Conservation (phyloP, 2,797 vertebrate species). For the Aselliscus stoliczkanus region DNA sequence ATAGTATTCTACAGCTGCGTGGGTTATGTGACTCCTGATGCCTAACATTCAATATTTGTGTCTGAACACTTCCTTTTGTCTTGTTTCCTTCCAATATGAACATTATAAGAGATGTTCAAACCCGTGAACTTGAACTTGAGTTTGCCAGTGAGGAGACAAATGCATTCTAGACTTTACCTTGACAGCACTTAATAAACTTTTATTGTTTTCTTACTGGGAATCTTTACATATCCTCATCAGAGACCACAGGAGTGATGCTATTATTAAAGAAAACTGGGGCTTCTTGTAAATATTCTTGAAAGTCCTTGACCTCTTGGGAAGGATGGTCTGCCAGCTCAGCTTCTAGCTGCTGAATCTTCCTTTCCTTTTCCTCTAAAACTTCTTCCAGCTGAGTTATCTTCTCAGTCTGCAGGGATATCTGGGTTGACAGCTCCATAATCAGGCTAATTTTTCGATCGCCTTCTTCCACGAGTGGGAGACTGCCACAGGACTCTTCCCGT, state of each 20-base stretch:
- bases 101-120: background rate
- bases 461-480: conserved; percentile 25
- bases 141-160: background rate
- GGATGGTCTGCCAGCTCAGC: background rate
- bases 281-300: conserved; percentile 42
- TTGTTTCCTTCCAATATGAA: background rate
- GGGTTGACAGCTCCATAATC: conserved; percentile 59
- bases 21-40: background rate
- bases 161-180: background rate
- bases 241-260: background rate
- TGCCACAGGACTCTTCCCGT: conserved; percentile 5
- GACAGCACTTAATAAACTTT: conserved; percentile 18
- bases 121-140: conserved; percentile 3
- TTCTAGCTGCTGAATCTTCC: conserved; percentile 67
- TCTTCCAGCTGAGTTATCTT: conserved; percentile 69
- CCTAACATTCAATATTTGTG: background rate
- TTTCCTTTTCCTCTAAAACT: conserved; percentile 62
- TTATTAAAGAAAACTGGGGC: background rate
- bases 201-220: conserved; percentile 32
- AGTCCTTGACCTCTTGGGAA: conserved; percentile 5
- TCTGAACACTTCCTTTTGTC: background rate
- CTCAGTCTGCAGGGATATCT: conserved; percentile 70
- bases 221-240: background rate
- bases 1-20: background rate
- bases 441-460: conserved; percentile 56